A percentile compares a stretch with the other conserved stretches of the same genome.
phyloP scores from a whole-genome alignment of 1,140 invertebrate species.

The Drosophila eugracilis region DNA sequence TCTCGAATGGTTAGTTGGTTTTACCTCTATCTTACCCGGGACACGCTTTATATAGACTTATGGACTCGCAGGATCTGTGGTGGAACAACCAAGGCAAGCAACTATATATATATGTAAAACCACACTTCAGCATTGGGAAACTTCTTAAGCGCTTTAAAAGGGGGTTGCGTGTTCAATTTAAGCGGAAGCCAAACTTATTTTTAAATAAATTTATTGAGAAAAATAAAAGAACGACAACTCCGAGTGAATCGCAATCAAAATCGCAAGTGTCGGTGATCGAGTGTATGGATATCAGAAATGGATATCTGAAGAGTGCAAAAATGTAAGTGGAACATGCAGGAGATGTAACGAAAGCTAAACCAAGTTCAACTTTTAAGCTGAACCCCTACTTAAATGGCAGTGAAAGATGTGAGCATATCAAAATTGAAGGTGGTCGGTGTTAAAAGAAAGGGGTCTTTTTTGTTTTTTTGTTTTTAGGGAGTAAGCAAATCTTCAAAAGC shows the following conservation, averaged over 20 bases:
- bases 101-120: conserved; percentile 2
- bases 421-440: conserved; percentile 38
- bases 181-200: conserved; percentile 44
- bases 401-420: conserved; percentile 50
- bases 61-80: not conserved
- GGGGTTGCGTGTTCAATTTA: conserved; percentile 20
- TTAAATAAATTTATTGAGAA: conserved; percentile 39
- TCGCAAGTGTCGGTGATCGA: conserved; percentile 17
- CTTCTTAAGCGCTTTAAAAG: conserved; percentile 26
- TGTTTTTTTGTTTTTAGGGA: not conserved
- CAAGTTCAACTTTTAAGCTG: too few species aligned
- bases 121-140: conserved; percentile 19
- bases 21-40: conserved; percentile 24
- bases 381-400: conserved; percentile 18
- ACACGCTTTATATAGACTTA: not conserved
- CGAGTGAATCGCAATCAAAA: conserved; percentile 22
- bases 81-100: conserved; percentile 17
- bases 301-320: conserved; percentile 7
- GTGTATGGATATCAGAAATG: conserved; percentile 1
- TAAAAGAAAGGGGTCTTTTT: not conserved
- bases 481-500: conserved; percentile 25
- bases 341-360: conserved; percentile 45
- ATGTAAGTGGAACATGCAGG: conserved; percentile 32
- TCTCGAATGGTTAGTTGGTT: not conserved
- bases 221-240: too few species aligned